phyloP scores from a whole-genome alignment of 2,888 invertebrate genomes.

The Gnatocerus cornutus region DNA sequence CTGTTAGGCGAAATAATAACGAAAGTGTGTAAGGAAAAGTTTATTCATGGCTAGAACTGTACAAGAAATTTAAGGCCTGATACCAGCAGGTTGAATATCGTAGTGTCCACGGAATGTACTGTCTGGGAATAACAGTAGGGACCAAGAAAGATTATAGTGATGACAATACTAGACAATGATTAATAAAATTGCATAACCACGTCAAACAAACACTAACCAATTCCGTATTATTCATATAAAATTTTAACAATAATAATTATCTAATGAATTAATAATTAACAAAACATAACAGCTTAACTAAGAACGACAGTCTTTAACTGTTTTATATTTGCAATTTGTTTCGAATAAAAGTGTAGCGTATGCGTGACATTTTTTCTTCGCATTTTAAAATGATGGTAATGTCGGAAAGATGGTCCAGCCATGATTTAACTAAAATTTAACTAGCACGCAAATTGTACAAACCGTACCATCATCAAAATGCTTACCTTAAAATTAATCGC shows the following conservation, averaged over 20 bases:
- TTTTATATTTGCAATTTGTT: conserved; percentile 54
- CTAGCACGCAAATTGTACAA: conserved; percentile 42
- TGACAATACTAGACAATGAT: conserved; percentile 16
- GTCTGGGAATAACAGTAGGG: conserved; percentile 67
- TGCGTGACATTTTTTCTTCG: conserved; percentile 68
- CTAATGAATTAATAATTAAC: conserved; percentile 57
- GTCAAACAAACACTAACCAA: conserved; percentile 64
- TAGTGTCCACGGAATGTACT: conserved; percentile 57
- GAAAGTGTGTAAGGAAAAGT: conserved; percentile 26
- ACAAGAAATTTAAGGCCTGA: conserved; percentile 49
- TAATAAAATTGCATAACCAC: conserved; percentile 45
- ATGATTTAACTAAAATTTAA: conserved; percentile 46
- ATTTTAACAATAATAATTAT: conserved; percentile 68
- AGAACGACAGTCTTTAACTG: conserved; percentile 57
- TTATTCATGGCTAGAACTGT: conserved; percentile 38
- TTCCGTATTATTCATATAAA: conserved; percentile 69
- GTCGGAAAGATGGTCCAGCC: conserved; percentile 62
- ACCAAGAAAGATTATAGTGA: conserved; percentile 38
- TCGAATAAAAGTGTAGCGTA: conserved; percentile 52
- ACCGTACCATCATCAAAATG: conserved; percentile 57
- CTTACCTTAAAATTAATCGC: conserved; percentile 50
- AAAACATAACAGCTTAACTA: conserved; percentile 63
- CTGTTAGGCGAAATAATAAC: conserved; percentile 43
- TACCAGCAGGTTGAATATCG: conserved; percentile 52
- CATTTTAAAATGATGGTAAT: conserved; percentile 63